Percentiles rank a stretch among this genome's conserved stretches.
Evolutionary conservation across 1,140 invertebrate species (phyloP).

Genomic region (Hetaerina americana): DNA sequence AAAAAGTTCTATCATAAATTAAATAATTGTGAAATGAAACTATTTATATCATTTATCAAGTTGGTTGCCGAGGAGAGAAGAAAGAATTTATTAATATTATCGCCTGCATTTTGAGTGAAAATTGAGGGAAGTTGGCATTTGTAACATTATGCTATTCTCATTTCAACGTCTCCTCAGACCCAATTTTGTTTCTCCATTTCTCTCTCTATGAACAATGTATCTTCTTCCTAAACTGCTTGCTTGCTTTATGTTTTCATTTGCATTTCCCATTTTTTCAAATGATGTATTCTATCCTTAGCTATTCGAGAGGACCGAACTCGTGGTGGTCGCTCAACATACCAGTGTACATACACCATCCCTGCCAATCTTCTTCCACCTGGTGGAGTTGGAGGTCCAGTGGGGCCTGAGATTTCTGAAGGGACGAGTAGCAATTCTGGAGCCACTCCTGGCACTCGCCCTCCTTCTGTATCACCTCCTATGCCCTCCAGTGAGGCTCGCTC

Average conservation of each 20-base stretch:
- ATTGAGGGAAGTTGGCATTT: too few relatives aligned
- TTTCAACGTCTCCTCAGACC: too few relatives aligned
- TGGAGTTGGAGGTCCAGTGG: slow-evolving; percentile 32
- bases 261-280: too few relatives aligned
- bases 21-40: too few relatives aligned
- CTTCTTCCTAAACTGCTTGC: neutral
- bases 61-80: too few relatives aligned
- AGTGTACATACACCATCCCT: slow-evolving; percentile 77
- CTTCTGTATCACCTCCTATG: neutral
- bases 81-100: too few relatives aligned
- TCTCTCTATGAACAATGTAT: neutral
- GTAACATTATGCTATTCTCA: too few relatives aligned
- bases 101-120: too few relatives aligned
- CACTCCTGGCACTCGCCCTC: neutral
- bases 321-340: slow-evolving; percentile 89
- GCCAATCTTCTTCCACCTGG: slow-evolving; percentile 40
- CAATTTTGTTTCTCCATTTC: too few relatives aligned
- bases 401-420: slow-evolving; percentile 1
- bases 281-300: slow-evolving; percentile 44
- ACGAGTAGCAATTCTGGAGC: neutral
- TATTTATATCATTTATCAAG: too few relatives aligned
- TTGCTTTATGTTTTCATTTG: neutral
- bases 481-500: slow-evolving; percentile 17
- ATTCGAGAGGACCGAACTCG: slow-evolving; percentile 88
- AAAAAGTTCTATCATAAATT: too few relatives aligned